Conservation (phyloP, 1,140 invertebrate genomes). For the Lepidotrigona ventralis region DNA sequence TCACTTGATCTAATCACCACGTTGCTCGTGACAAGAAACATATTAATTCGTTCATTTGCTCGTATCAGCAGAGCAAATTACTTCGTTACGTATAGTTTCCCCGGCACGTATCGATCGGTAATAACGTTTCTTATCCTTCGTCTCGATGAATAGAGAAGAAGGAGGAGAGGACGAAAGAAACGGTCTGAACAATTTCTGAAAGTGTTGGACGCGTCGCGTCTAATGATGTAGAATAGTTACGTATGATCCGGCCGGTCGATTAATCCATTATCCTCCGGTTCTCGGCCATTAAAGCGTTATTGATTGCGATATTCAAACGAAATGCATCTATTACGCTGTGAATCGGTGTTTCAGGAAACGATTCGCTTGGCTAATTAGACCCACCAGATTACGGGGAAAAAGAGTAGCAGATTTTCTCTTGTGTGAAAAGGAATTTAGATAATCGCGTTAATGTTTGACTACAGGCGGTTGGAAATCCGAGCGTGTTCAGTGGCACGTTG, state of each 20-base stretch:
- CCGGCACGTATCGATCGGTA: background rate
- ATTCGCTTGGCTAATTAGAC: background rate
- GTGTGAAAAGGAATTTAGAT: background rate
- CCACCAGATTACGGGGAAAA: background rate
- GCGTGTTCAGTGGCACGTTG: background rate
- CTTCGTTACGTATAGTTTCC: constrained; percentile 10
- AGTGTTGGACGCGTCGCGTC: background rate
- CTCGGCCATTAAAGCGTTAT: constrained; percentile 7
- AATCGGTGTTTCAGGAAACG: constrained; percentile 4
- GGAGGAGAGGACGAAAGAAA: background rate
- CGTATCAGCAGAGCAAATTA: background rate
- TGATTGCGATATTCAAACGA: constrained; percentile 10
- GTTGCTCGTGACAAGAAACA: background rate
- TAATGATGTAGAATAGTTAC: constrained; percentile 2
- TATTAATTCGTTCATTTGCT: background rate
- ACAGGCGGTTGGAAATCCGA: background rate
- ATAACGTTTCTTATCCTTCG: background rate
- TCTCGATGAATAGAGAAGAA: background rate
- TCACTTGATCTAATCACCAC: background rate
- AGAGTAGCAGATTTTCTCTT: constrained; percentile 12
- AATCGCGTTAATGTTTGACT: background rate
- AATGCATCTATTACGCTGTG: constrained; percentile 7
- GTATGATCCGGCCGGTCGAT: constrained; percentile 3
- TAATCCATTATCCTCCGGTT: constrained; percentile 12
- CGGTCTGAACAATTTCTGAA: background rate